Evolutionary conservation across 64 coral and sea anemone genomes (phyloP).

Genomic region (Acropora yongei): DNA sequence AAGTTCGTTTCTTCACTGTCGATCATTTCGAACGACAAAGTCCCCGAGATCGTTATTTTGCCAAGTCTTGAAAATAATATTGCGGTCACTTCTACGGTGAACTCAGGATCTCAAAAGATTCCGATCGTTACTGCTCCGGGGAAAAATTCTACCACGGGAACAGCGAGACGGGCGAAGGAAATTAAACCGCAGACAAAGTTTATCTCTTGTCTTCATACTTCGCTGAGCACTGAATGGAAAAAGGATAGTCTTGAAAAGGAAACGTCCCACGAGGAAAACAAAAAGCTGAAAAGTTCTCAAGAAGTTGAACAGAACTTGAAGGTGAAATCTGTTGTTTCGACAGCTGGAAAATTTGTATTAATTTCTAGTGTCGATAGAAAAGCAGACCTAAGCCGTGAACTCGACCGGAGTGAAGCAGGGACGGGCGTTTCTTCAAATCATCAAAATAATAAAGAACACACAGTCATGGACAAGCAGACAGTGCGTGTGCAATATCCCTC

Average conservation of each 20-base stretch:
- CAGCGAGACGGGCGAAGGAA: neutral
- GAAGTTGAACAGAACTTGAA: neutral
- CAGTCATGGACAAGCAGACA: neutral
- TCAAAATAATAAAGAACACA: neutral
- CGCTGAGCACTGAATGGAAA: constrained; percentile 45
- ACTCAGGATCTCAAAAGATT: neutral
- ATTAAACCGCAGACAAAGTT: neutral
- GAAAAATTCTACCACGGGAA: neutral
- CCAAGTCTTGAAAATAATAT: constrained; percentile 44
- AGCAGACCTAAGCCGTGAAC: neutral
- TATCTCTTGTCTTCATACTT: constrained; percentile 46
- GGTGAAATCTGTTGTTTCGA: neutral
- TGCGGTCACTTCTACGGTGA: constrained; percentile 1
- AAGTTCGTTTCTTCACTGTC: constrained; percentile 28
- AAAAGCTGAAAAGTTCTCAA: neutral
- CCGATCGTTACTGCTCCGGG: neutral
- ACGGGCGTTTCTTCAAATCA: neutral
- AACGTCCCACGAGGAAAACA: neutral
- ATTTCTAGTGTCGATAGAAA: neutral
- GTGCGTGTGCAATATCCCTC: constrained; percentile 16
- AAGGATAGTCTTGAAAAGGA: constrained; percentile 33
- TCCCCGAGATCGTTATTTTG: constrained; percentile 36
- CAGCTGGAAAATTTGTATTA: neutral
- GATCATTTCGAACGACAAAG: constrained; percentile 22
- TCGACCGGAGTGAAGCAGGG: neutral